Base-by-base conservation (phyloP, 2,888 invertebrate species). In the Pocota personata region DNA sequence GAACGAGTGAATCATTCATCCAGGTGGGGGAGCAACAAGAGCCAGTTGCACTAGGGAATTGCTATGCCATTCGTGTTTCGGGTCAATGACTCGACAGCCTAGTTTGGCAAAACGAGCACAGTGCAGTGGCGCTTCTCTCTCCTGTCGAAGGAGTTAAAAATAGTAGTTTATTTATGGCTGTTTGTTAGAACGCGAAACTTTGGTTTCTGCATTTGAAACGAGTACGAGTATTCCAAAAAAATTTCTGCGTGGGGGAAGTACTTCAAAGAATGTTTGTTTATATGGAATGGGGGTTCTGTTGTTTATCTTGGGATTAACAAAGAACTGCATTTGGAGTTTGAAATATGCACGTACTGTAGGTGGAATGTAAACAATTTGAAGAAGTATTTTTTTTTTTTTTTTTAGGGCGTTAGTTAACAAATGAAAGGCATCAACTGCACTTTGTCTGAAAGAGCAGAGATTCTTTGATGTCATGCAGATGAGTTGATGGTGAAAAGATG, bases 31-130 rank as follows among this genome's bases (percentile, higher is more conserved):
- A 7, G 12, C 27, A 12, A 30, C 14, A 5, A 50, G 16, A 12
- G 21, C 12, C 32, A 48, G 52, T 16, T 35, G 27, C n/a, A 52
- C 40, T 37, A n/a, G 57, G 46, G 57, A 52, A 82, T 72, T 27
- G 66, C 19, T 60, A 12, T 50, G 35, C 35, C 40, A 27, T 78
- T 73, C 83, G 83, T 84, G 83, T 84, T 84, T 79, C 50, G 19
- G 83, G 83, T 84, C 83, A 84, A 84, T 84, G 83, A 84, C 83
- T 84, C 64, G 73, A 6, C 75, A 84, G 75, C 83, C 83, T 79
- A 84, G 83, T 79, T 84, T 66, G 50, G 50, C 16, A 35, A 83
- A 78, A 62, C 50, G 60, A 46, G 77, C 19, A 60, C 82, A 77
- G 14, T 72, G 77, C 72, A 83, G 64, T 72, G 46, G 60, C 21